A percentile compares a stretch with the other conserved stretches of the same genome.
Evolutionary conservation across 2,888 invertebrate genomes (phyloP).

Genomic region (Drosophila demipolita): DNA sequence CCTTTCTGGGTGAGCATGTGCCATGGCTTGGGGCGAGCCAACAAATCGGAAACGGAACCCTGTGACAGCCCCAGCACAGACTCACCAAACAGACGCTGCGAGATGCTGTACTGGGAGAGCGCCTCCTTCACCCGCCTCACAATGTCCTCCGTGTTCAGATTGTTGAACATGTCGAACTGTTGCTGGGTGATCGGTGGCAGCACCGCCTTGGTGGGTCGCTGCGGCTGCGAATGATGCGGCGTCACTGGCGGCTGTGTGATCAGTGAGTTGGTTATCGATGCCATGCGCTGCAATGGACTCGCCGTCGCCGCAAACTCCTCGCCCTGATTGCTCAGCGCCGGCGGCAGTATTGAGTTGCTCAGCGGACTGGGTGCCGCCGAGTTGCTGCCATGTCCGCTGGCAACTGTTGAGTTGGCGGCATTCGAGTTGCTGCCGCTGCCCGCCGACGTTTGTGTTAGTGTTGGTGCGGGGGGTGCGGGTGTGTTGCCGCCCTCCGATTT

Average conservation of each 20-base stretch:
- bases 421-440: conserved; percentile 57
- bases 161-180: conserved; percentile 99
- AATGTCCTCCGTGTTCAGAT: conserved; percentile 99
- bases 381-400: conserved; percentile 85
- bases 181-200: conserved; percentile 99
- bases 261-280: conserved; percentile 98
- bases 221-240: conserved; percentile 92
- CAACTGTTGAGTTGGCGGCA: conserved; percentile 16
- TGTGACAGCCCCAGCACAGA: conserved; percentile 98
- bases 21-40: conserved; percentile 99
- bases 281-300: conserved; percentile 98
- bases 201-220: conserved; percentile 97
- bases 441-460: conserved; percentile 51
- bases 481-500: conserved; percentile 90
- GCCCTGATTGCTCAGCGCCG: conserved; percentile 90
- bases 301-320: conserved; percentile 95
- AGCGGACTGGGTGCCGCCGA: conserved; percentile 94
- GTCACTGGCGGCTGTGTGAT: conserved; percentile 95
- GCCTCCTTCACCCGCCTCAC: conserved; percentile 98
- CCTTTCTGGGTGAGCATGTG: conserved; percentile 99
- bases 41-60: conserved; percentile 98
- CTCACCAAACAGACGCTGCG: conserved; percentile 99
- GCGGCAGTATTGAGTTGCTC: conserved; percentile 94
- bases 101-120: conserved; percentile 97
- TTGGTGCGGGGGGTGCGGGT: conserved; percentile 71